A percentile compares a stretch with the other conserved stretches of the same genome.
Conservation (phyloP, 2,888 invertebrate genomes). For the Marronus borbonicus region DNA sequence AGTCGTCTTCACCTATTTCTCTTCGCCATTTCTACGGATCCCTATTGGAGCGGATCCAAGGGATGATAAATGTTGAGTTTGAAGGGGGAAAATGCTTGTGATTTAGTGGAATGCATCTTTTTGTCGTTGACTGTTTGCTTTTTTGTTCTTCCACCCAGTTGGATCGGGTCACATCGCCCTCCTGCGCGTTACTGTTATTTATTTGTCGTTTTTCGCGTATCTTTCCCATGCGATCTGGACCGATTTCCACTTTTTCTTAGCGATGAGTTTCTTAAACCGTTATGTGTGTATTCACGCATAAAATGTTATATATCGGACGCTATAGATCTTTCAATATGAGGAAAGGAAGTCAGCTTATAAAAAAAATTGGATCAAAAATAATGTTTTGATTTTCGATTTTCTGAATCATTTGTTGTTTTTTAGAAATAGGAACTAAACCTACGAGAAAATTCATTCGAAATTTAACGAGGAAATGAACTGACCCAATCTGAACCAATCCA, state of each 20-base stretch:
- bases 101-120: constrained; percentile 35
- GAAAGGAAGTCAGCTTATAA: no score
- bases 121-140: constrained; percentile 13
- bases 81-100: constrained; percentile 30
- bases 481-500: no score
- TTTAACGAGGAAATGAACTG: no score
- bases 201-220: constrained; percentile 20
- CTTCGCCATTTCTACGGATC: not conserved
- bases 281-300: no score
- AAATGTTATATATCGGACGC: not conserved
- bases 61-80: constrained; percentile 45
- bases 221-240: not conserved
- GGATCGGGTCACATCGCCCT: not conserved
- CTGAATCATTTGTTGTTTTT: no score
- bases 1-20: not conserved
- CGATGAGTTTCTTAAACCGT: no score
- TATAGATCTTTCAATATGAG: not conserved
- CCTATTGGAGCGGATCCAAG: constrained; percentile 32
- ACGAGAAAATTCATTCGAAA: no score
- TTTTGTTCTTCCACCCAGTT: not conserved
- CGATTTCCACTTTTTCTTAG: no score
- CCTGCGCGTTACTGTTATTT: constrained; percentile 13
- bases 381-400: no score
- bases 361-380: no score
- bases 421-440: no score